A percentile compares a stretch with the other conserved stretches of the same genome.
phyloP scores from a whole-genome alignment of 2,797 vertebrate genomes.

The Mormyrus proboscirostris region DNA sequence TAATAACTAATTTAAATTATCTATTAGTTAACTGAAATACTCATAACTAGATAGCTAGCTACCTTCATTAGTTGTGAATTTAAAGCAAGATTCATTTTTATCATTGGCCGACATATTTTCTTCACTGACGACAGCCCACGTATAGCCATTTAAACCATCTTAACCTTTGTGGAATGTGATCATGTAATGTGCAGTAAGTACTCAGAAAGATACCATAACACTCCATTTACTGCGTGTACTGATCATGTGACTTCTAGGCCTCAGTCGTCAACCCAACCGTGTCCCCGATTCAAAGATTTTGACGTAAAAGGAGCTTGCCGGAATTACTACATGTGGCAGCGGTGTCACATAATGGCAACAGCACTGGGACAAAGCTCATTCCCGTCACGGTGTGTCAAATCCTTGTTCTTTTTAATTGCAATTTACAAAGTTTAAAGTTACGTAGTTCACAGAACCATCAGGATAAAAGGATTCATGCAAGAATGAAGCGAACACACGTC shows the following conservation, averaged over 20 bases:
- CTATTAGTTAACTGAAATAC: not conserved
- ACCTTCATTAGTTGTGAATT: not conserved
- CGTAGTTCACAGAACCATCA: conserved; percentile 40
- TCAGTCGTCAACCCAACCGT: not conserved
- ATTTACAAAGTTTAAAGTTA: conserved; percentile 40
- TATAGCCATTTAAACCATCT: not conserved
- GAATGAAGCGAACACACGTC: not conserved
- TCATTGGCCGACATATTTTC: not conserved
- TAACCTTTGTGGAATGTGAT: not conserved
- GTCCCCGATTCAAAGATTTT: not conserved
- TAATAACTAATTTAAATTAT: not conserved
- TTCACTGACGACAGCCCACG: not conserved
- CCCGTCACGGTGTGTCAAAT: not conserved
- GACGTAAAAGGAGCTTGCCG: not conserved
- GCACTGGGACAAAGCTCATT: not conserved
- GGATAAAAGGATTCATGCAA: conserved; percentile 18
- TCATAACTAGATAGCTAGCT: no score
- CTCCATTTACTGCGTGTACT: not conserved
- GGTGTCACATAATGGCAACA: not conserved
- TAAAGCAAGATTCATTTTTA: not conserved
- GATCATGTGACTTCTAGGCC: not conserved
- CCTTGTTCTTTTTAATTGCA: conserved; percentile 32
- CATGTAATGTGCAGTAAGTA: not conserved
- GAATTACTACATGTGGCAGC: not conserved
- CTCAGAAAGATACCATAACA: not conserved